phyloP scores from a whole-genome alignment of 37 sponge, comb jelly and placozoan species.

The Oopsacas minuta region DNA sequence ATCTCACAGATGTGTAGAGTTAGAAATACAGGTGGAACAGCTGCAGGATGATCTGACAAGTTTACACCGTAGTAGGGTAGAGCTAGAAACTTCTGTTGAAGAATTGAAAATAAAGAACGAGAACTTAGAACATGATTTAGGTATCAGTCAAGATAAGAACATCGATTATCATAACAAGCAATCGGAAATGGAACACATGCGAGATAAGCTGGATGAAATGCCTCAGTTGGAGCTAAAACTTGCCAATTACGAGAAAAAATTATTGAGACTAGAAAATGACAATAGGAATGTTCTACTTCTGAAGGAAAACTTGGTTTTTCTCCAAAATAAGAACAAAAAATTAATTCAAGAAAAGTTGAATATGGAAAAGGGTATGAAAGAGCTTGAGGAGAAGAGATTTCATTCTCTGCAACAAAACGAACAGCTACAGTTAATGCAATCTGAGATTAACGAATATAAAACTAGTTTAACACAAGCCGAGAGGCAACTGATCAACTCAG shows the following conservation, averaged over 20 bases:
- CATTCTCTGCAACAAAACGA: neutral
- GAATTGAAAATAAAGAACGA: neutral
- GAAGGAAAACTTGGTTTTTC: neutral
- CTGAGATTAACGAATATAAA: neutral
- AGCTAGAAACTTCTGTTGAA: neutral
- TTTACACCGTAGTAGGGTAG: neutral
- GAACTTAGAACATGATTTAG: neutral
- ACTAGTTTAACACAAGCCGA: neutral
- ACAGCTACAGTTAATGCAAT: neutral
- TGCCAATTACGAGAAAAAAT: neutral
- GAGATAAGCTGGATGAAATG: conserved; percentile 1
- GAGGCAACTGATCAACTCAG: neutral
- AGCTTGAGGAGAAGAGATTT: conserved; percentile 5
- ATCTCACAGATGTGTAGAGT: conserved; percentile 9
- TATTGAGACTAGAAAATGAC: neutral
- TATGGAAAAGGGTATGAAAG: neutral
- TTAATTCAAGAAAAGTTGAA: neutral
- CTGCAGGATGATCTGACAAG: neutral
- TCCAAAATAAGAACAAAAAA: neutral
- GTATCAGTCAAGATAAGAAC: neutral
- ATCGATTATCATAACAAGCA: neutral
- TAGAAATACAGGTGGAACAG: conserved; percentile 5
- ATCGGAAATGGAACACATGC: neutral
- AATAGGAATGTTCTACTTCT: neutral
- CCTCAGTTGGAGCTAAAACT: neutral